Base-by-base conservation (phyloP, 37 sponge, comb jelly and placozoan genomes). In the Theonella swinhoei region DNA sequence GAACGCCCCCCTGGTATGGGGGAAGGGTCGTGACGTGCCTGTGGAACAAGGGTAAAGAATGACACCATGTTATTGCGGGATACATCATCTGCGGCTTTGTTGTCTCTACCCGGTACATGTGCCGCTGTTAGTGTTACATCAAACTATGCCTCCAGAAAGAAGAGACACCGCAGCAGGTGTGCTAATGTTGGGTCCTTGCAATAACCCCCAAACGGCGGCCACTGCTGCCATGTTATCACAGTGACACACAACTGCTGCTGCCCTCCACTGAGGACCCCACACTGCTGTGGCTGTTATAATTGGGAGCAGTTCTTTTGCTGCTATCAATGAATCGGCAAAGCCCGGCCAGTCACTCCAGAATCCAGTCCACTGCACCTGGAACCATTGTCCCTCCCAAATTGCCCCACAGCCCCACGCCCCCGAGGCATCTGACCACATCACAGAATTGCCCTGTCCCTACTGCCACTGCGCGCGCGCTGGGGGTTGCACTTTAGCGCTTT, bases 361-460 rank as follows among this genome's bases (percentile, higher is more conserved):
- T n/a, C n/a, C n/a, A n/a, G n/a, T n/a, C n/a, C 76, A 75, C 3
- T 4, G 26, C 33, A 75, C 62, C 25, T 75, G 62, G 11, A 54
- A 75, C 76, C 76, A 75, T 61, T 75, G 37, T 1, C 33, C 7
- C 2, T 31, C 76, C 76, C 76, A 75, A 30, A 75, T 1, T 4
- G 76, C 76, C 19, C 76, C 60, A 58, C 76, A 75, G 24, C 76
- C 76, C 76, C 76, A 75, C 33, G 30, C 28, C 4, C 76, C 76
- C 1, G 76, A 75, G 2, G 76, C 76, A 58, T 75, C 76, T 9
- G 33, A 58, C 61, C 76, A 75, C 30, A 75, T 35, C 34, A n/a
- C n/a, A n/a, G n/a, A n/a, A n/a, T n/a, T n/a, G n/a, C n/a, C n/a
- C n/a, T n/a, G n/a, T n/a, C n/a, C n/a, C n/a, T n/a, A n/a, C n/a